Conservation (phyloP, 1,140 invertebrate species). For the Orussus abietinus region DNA sequence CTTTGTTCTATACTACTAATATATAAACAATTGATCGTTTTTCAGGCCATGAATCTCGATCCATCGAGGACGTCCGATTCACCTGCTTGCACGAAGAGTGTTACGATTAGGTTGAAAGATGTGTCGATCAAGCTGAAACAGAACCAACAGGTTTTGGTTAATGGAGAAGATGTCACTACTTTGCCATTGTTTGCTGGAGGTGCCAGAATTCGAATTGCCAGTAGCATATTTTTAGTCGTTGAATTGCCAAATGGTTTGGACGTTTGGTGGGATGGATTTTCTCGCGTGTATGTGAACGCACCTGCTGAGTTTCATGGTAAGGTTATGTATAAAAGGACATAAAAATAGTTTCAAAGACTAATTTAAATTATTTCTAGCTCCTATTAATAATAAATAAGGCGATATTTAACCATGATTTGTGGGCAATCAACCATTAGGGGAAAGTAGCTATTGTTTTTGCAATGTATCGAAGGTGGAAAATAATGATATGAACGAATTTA, state of each 20-base stretch:
- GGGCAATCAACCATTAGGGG: too few relatives aligned
- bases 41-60: slow-evolving; percentile 63
- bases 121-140: slow-evolving; percentile 67
- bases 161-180: slow-evolving; percentile 65
- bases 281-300: slow-evolving; percentile 76
- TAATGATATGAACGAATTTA: too few relatives aligned
- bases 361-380: too few relatives aligned
- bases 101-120: slow-evolving; percentile 58
- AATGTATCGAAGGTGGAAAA: too few relatives aligned
- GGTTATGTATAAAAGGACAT: too few relatives aligned
- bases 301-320: slow-evolving; percentile 67
- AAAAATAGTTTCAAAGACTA: too few relatives aligned
- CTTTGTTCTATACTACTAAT: not conserved
- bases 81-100: slow-evolving; percentile 79
- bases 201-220: slow-evolving; percentile 65
- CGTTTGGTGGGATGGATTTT: slow-evolving; percentile 81
- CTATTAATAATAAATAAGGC: too few relatives aligned
- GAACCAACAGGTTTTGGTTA: slow-evolving; percentile 63
- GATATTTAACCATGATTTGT: too few relatives aligned
- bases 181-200: slow-evolving; percentile 61
- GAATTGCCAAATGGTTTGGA: slow-evolving; percentile 71
- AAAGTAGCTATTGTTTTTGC: too few relatives aligned
- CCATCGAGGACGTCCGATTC: slow-evolving; percentile 52
- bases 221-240: slow-evolving; percentile 71
- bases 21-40: slow-evolving; percentile 11